Conservation (phyloP, 2,888 invertebrate species). For the Ligdia adustata region DNA sequence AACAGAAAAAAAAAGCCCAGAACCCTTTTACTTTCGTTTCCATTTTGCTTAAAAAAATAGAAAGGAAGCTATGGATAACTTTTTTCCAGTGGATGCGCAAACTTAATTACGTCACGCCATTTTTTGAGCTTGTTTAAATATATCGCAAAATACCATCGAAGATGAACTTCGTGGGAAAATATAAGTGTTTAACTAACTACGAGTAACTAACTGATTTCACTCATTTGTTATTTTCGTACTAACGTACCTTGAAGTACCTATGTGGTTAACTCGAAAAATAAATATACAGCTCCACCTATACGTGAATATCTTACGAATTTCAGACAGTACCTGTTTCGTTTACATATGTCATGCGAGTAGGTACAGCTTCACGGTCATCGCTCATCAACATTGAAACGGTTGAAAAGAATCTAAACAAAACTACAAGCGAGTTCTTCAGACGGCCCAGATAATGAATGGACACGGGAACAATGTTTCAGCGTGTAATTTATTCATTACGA, state of each 20-base stretch:
- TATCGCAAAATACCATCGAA: constrained; percentile 5
- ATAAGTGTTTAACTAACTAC: neutral
- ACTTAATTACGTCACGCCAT: constrained; percentile 25
- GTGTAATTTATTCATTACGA: constrained; percentile 84
- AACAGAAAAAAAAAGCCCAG: neutral
- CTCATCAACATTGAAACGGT: constrained; percentile 36
- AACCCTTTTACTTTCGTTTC: constrained; percentile 8
- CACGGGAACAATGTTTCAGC: constrained; percentile 81
- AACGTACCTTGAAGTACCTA: too few species aligned
- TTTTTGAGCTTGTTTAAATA: constrained; percentile 13
- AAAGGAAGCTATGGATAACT: constrained; percentile 17
- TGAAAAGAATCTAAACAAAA: constrained; percentile 42
- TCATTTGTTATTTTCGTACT: too few species aligned
- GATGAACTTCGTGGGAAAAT: constrained; percentile 1
- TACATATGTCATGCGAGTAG: constrained; percentile 48
- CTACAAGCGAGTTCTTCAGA: constrained; percentile 51
- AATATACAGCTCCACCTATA: too few species aligned
- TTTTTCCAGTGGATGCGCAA: constrained; percentile 30
- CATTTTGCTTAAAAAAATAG: constrained; percentile 12
- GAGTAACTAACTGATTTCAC: neutral
- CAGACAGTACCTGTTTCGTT: neutral
- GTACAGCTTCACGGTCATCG: constrained; percentile 67
- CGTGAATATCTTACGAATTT: neutral
- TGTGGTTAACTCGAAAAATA: too few species aligned
- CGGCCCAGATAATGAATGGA: constrained; percentile 72